Conservation (phyloP, 2,797 vertebrate species). For the Chelmon rostratus region DNA sequence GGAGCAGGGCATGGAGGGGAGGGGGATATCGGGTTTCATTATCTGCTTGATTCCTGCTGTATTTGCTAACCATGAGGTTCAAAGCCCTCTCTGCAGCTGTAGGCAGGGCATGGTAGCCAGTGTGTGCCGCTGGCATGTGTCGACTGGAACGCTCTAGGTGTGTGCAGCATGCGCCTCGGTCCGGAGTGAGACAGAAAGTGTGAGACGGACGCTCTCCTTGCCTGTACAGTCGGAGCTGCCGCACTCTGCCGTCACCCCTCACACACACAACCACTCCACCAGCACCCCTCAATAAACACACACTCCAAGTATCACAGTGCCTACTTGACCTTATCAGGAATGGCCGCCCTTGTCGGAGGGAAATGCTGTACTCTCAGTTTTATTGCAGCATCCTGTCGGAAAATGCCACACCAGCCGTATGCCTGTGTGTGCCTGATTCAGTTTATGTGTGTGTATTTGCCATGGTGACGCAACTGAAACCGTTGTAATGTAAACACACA, state of each 20-base stretch:
- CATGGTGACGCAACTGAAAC: constrained; percentile 36
- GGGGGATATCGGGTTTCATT: constrained; percentile 81
- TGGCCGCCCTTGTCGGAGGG: constrained; percentile 59
- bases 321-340: constrained; percentile 77
- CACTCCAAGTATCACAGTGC: constrained; percentile 48
- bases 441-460: constrained; percentile 19
- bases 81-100: constrained; percentile 74
- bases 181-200: constrained; percentile 52
- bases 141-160: constrained; percentile 65
- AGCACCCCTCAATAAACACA: constrained; percentile 19
- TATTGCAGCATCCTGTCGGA: constrained; percentile 45
- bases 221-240: constrained; percentile 34
- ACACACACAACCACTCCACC: constrained; percentile 9
- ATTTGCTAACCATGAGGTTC: constrained; percentile 78
- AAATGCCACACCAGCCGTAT: constrained; percentile 43
- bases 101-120: constrained; percentile 60
- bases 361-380: constrained; percentile 63
- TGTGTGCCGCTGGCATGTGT: constrained; percentile 67
- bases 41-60: constrained; percentile 80
- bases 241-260: constrained; percentile 27
- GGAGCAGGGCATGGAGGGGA: constrained; percentile 63
- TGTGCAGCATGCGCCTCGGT: constrained; percentile 52
- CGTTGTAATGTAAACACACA: constrained; percentile 63
- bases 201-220: constrained; percentile 43
- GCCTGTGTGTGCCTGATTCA: background rate